These are phyloP conservation scores for Chironomus tentans DNA, from an alignment of 2,888 invertebrate genomes.

Conservation along the genomic window DNA sequence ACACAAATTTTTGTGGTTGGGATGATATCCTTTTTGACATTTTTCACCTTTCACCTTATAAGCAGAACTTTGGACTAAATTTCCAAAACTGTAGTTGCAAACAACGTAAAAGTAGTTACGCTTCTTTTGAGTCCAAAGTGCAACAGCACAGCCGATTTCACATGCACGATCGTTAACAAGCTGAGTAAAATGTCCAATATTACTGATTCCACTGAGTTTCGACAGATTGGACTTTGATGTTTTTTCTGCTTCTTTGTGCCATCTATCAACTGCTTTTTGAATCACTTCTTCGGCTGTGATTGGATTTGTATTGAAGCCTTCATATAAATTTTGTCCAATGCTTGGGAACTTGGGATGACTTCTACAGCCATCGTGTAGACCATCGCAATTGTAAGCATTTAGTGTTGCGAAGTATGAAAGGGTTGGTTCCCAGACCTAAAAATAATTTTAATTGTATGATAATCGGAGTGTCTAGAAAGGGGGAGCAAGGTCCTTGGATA, in stretches of 20 bases:
- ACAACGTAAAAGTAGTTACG: background rate
- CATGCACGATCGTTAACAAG: background rate
- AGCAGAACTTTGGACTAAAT: background rate
- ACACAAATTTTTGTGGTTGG: background rate
- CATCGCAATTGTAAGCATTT: background rate
- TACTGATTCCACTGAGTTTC: too few species aligned
- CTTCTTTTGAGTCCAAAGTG: background rate
- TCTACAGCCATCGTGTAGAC: background rate
- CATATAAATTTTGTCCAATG: background rate
- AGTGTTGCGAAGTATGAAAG: background rate
- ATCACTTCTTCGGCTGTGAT: background rate
- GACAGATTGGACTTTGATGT: background rate
- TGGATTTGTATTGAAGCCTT: background rate
- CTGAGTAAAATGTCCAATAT: background rate
- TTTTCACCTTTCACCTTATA: background rate
- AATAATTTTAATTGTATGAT: too few species aligned
- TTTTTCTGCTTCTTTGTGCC: background rate
- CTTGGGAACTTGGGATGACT: background rate
- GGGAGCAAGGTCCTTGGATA: too few species aligned
- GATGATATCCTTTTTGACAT: background rate
- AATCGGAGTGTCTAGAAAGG: too few species aligned
- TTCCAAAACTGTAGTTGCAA: background rate
- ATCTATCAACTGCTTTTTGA: background rate
- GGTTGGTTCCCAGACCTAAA: background rate
- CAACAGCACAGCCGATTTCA: background rate